These are phyloP conservation scores for Drosophila rufa DNA, from an alignment of 1,140 invertebrate species.

Conservation along the genomic window DNA sequence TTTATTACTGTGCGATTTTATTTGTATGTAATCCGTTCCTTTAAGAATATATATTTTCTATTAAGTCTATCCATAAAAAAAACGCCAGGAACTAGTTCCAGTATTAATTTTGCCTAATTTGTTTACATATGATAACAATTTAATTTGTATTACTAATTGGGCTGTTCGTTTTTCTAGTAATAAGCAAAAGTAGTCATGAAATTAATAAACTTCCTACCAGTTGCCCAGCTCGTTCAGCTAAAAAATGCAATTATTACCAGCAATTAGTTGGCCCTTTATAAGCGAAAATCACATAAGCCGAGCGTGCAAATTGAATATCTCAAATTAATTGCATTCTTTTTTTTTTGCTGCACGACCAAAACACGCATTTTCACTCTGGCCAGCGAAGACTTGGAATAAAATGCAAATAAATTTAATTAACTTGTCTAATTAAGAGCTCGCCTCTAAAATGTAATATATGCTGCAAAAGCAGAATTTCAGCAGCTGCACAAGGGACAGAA, in stretches of 20 bases:
- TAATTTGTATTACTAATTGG: background rate
- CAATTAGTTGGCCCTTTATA: conserved; percentile 35
- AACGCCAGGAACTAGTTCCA: no score
- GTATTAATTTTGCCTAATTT: no score
- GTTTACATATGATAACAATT: no score
- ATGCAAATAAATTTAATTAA: conserved; percentile 71
- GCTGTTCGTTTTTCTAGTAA: background rate
- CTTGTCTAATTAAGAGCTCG: conserved; percentile 61
- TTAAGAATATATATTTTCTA: background rate
- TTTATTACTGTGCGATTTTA: background rate
- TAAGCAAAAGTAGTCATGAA: no score
- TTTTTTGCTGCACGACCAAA: background rate
- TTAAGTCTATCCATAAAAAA: background rate
- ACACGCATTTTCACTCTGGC: conserved; percentile 4
- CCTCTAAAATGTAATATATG: conserved; percentile 57
- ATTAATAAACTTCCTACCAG: conserved; percentile 1
- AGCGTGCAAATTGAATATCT: conserved; percentile 41
- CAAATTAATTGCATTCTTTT: conserved; percentile 41
- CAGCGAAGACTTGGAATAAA: conserved; percentile 28
- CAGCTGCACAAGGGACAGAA: conserved; percentile 26
- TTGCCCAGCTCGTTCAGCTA: background rate
- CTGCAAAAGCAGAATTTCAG: conserved; percentile 18
- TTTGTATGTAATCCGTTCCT: no score
- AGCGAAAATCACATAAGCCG: conserved; percentile 27
- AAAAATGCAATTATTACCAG: conserved; percentile 39